These are phyloP conservation scores for Agrochola litura DNA, from an alignment of 2,888 invertebrate species.

Conservation along the genomic window DNA sequence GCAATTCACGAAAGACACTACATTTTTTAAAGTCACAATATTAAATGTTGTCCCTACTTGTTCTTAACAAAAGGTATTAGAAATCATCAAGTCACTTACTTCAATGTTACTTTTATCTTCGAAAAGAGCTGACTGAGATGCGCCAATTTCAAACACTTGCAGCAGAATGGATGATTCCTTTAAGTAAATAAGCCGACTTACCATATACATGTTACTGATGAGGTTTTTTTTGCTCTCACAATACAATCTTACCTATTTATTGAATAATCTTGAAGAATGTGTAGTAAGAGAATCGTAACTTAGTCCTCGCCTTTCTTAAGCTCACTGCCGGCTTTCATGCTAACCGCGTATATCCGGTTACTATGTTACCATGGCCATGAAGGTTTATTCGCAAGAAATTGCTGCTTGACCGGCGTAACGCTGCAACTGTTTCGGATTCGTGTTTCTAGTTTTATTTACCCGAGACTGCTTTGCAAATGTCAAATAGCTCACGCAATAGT, in stretches of 20 bases:
- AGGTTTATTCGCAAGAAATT: slow-evolving; percentile 24
- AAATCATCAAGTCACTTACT: background rate
- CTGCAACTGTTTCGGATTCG: slow-evolving; percentile 14
- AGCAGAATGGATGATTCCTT: background rate
- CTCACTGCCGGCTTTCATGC: slow-evolving; percentile 3
- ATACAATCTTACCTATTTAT: background rate
- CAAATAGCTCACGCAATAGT: slow-evolving; percentile 1
- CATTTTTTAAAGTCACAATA: too few species aligned
- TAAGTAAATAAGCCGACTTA: background rate
- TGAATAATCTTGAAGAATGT: background rate
- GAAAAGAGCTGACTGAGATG: background rate
- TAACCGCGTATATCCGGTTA: slow-evolving; percentile 26
- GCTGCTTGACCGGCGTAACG: slow-evolving; percentile 13
- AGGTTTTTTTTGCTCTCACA: background rate
- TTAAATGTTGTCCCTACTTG: background rate
- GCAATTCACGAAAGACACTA: background rate
- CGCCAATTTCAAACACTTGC: background rate
- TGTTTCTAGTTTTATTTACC: background rate
- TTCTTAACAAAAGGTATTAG: background rate
- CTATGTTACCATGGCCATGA: slow-evolving; percentile 31
- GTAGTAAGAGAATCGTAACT: slow-evolving; percentile 1
- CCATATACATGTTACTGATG: background rate
- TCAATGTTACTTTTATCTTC: background rate
- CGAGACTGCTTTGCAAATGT: background rate
- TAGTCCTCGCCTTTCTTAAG: slow-evolving; percentile 19